These are phyloP conservation scores for Pseudorectes ferrugineus DNA, from an alignment of 2,113 vertebrate genomes.

Conservation along the genomic window DNA sequence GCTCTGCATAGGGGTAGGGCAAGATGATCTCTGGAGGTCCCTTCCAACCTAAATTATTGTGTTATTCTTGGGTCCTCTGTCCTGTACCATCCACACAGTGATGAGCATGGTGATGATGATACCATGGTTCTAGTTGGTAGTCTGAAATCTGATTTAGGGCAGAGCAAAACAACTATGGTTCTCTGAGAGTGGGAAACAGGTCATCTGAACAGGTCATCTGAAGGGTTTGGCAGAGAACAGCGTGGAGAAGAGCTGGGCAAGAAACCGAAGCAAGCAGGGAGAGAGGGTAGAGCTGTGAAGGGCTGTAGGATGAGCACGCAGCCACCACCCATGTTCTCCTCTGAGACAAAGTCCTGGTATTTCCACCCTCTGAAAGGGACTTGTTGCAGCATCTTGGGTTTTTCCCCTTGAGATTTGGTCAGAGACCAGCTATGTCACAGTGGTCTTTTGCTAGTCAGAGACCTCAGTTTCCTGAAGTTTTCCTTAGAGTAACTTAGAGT, in stretches of 20 bases:
- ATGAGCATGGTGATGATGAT: neutral
- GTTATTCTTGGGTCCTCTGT: neutral
- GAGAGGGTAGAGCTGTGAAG: neutral
- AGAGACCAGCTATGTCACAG: neutral
- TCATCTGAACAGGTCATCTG: neutral
- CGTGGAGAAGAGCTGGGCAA: accelerated
- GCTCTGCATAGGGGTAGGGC: accelerated
- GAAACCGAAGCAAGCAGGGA: neutral
- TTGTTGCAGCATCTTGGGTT: neutral
- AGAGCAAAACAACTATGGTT: neutral
- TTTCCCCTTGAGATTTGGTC: neutral
- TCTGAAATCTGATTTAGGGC: neutral
- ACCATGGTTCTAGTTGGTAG: neutral
- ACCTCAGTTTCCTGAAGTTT: neutral
- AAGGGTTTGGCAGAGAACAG: neutral
- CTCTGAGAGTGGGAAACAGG: neutral
- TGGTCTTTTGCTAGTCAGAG: neutral
- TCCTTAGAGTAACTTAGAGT: neutral
- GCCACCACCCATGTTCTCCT: neutral
- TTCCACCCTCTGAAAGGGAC: neutral
- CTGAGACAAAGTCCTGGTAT: neutral
- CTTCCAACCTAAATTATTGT: neutral
- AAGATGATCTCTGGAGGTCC: neutral
- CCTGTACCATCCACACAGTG: neutral
- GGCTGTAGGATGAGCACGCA: neutral